Conservation (phyloP, 2,888 invertebrate species). For the Carcina quercana region DNA sequence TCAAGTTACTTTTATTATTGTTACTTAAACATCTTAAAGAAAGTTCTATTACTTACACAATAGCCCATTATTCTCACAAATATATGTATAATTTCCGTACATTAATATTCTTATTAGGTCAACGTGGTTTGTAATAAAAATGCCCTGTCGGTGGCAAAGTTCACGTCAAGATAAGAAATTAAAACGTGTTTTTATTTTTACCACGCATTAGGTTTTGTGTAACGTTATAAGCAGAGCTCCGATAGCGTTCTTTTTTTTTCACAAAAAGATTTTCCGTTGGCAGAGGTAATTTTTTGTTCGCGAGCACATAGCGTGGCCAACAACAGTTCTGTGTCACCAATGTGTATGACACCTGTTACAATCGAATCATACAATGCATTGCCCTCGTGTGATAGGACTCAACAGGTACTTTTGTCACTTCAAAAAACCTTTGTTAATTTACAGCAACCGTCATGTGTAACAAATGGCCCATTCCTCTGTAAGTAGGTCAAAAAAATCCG, state of each 20-base stretch:
- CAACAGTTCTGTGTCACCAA: slow-evolving; percentile 38
- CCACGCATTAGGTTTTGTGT: slow-evolving; percentile 4
- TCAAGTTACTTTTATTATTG: not conserved
- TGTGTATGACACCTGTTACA: slow-evolving; percentile 41
- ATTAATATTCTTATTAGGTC: slow-evolving; percentile 6
- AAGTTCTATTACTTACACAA: not conserved
- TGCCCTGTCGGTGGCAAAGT: slow-evolving; percentile 7
- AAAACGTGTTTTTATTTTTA: not conserved
- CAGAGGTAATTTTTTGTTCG: too few relatives aligned
- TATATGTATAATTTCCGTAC: slow-evolving; percentile 2
- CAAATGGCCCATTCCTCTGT: too few relatives aligned
- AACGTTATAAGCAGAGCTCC: too few relatives aligned
- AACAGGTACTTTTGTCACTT: too few relatives aligned
- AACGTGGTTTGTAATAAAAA: slow-evolving; percentile 7
- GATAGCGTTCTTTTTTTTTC: too few relatives aligned
- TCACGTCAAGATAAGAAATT: slow-evolving; percentile 8
- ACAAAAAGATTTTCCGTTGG: too few relatives aligned
- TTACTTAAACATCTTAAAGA: not conserved
- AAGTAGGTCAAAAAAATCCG: too few relatives aligned
- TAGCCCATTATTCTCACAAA: slow-evolving; percentile 3
- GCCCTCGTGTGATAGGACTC: too few relatives aligned
- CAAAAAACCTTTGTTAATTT: too few relatives aligned
- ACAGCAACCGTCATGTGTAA: too few relatives aligned
- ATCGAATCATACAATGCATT: slow-evolving; percentile 44
- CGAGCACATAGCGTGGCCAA: slow-evolving; percentile 39